These are phyloP conservation scores for Caenorhabditis doughertyi DNA, from an alignment of 2,888 invertebrate species.

Conservation along the genomic window DNA sequence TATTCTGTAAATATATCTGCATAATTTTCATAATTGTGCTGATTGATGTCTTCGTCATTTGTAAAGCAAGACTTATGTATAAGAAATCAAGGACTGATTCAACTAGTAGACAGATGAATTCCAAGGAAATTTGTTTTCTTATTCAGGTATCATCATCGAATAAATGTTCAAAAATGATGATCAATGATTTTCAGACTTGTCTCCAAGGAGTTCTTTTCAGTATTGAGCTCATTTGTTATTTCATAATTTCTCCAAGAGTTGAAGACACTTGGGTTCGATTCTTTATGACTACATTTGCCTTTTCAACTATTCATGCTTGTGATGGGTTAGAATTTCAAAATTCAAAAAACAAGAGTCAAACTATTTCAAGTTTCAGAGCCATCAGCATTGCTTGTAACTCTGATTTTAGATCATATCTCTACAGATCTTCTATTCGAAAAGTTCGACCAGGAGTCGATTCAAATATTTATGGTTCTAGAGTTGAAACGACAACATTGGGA, in stretches of 20 bases:
- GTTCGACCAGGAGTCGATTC: neutral
- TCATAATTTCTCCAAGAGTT: conserved; percentile 32
- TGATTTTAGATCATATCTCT: conserved; percentile 23
- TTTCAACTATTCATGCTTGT: conserved; percentile 29
- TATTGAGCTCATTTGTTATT: conserved; percentile 36
- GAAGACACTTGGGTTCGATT: conserved; percentile 36
- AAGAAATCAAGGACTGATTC: conserved; percentile 22
- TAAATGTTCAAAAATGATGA: neutral
- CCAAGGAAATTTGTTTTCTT: conserved; percentile 31
- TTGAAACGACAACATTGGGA: conserved; percentile 4
- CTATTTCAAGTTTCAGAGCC: conserved; percentile 28
- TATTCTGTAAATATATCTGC: conserved; percentile 42
- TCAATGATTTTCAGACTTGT: conserved; percentile 34
- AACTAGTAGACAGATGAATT: conserved; percentile 12
- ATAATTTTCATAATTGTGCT: conserved; percentile 31
- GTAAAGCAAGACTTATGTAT: conserved; percentile 29
- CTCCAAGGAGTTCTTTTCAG: conserved; percentile 42
- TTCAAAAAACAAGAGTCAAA: too few species aligned
- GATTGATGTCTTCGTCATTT: conserved; percentile 15
- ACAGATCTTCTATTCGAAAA: conserved; percentile 10
- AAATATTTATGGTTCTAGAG: conserved; percentile 8
- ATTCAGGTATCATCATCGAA: conserved; percentile 19
- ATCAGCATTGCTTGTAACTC: conserved; percentile 38
- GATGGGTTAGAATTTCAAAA: conserved; percentile 36
- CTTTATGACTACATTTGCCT: conserved; percentile 21